Evolutionary conservation across 2,113 vertebrate species (phyloP), one percentile per base, ranked within the genome.

Genomic region (Callocephalon fimbriatum): DNA sequence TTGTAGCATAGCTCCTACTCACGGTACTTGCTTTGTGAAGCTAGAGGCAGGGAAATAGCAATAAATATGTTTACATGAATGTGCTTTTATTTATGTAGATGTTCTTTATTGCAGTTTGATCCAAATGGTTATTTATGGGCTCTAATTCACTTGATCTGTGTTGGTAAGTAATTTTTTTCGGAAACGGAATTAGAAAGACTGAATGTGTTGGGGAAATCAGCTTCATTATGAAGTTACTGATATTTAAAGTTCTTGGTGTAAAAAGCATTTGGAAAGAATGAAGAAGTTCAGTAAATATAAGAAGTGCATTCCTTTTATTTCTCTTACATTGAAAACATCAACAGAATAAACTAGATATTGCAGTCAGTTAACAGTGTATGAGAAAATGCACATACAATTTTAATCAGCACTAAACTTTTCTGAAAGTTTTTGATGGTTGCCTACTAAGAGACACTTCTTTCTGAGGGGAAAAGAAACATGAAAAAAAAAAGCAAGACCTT

Each of bases 121-220:
- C 85, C 89, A 75, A 98, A 97, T 1, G 98, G 98, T 86, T 99
- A 99, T 97, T 96, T 98, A 40, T 99, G 99, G 99, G 99, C 99
- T 47, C 40, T 98, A 14, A 95, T 98, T 94, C 99, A 99, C 83
- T 97, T 99, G 67, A 21, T 98, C 92, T 99, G 99, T 95, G 96
- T 98, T 73, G 99, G 99, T 99, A 98, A 98, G 99, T 98, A 32
- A 88, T 88, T 71, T 68, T 68, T 90, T 84, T 58, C 38, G 17
- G 38, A 67, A 79, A 40, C 70, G 53, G 6, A 35, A 18, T 62
- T 40, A 51, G 7, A 53, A 70, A 78, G 59, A 50, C 66, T 74
- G 73, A 93, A 87, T 65, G 15, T 88, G 35, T 56, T 82, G 38
- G 61, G 79, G 42, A 89, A 71, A 47, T 40, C 15, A 62, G 21